Evolutionary conservation across 2,888 invertebrate genomes (phyloP).

Genomic region (Nomada goodeniana): DNA sequence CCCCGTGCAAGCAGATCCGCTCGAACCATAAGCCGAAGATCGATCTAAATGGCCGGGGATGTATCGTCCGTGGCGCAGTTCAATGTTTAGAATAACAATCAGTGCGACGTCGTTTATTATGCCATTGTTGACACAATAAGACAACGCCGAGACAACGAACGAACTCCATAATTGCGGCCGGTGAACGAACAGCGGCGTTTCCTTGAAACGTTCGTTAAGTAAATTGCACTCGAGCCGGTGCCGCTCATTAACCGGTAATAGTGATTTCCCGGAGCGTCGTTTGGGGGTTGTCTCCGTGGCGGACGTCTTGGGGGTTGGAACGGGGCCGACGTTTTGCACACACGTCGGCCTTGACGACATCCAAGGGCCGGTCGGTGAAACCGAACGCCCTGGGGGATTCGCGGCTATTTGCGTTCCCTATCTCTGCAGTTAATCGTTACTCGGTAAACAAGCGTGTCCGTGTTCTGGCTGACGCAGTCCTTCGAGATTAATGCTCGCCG

Average conservation of each 20-base stretch:
- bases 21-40: too few relatives aligned
- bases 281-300: background rate
- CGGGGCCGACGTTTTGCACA: background rate
- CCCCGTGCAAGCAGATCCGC: too few relatives aligned
- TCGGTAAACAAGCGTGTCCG: constrained; percentile 67
- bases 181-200: background rate
- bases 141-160: too few relatives aligned
- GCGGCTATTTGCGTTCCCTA: constrained; percentile 71
- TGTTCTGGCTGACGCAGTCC: constrained; percentile 53
- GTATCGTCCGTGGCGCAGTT: too few relatives aligned
- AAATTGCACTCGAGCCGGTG: constrained; percentile 8
- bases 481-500: constrained; percentile 56
- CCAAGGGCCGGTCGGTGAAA: constrained; percentile 39
- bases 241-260: constrained; percentile 45
- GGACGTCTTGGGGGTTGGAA: constrained; percentile 20
- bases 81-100: too few relatives aligned
- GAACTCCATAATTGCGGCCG: constrained; percentile 1
- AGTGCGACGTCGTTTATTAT: too few relatives aligned
- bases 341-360: constrained; percentile 36
- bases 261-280: constrained; percentile 30
- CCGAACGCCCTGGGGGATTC: constrained; percentile 61
- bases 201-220: constrained; percentile 32
- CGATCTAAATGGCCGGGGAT: too few relatives aligned
- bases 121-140: too few relatives aligned
- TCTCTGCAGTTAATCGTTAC: constrained; percentile 71